These are phyloP conservation scores for Sparidentex hasta DNA, from an alignment of 2,797 vertebrate genomes.

Conservation along the genomic window DNA sequence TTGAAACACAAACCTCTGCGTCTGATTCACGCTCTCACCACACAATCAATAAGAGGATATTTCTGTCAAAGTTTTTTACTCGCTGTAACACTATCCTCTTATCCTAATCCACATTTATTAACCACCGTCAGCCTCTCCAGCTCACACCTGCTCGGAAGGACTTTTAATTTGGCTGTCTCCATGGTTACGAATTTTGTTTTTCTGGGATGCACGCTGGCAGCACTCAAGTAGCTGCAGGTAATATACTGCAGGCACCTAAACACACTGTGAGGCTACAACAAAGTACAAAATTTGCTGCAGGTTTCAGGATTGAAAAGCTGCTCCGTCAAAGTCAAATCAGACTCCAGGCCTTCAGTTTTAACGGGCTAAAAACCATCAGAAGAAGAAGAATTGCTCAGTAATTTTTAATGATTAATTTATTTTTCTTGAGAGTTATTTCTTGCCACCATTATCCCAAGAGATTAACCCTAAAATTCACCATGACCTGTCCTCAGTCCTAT, in stretches of 20 bases:
- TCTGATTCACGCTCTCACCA: conserved; percentile 27
- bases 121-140: conserved; percentile 36
- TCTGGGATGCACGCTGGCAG: conserved; percentile 10
- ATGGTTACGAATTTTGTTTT: conserved; percentile 52
- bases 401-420: conserved; percentile 18
- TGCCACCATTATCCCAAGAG: conserved; percentile 3
- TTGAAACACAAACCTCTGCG: conserved; percentile 2
- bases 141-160: conserved; percentile 39
- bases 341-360: conserved; percentile 3
- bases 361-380: neutral
- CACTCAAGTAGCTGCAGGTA: conserved; percentile 10
- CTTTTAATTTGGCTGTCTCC: conserved; percentile 50
- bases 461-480: conserved; percentile 1
- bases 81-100: conserved; percentile 46
- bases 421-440: conserved; percentile 27
- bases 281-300: neutral
- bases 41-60: conserved; percentile 24
- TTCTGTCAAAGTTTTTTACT: conserved; percentile 21
- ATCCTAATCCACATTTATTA: conserved; percentile 55
- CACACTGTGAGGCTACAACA: neutral
- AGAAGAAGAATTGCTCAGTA: neutral
- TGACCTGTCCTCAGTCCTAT: conserved; percentile 17
- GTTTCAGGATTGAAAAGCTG: neutral
- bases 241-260: neutral
- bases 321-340: conserved; percentile 11